Conservation (phyloP, 2,888 invertebrate genomes). For the Halocaridina rubra region DNA sequence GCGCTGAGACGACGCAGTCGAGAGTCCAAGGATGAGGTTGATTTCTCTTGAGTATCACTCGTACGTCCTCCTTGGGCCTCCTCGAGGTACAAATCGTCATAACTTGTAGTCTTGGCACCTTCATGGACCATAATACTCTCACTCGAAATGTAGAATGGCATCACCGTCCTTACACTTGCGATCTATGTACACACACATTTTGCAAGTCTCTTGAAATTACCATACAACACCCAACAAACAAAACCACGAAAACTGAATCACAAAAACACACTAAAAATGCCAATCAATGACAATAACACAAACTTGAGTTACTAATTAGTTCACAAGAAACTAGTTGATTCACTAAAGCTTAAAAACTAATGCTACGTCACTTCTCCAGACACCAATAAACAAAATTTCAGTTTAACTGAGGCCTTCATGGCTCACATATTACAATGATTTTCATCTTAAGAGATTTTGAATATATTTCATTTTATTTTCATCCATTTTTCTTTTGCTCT, state of each 20-base stretch:
- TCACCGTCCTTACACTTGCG: not conserved
- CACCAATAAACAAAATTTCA: not conserved
- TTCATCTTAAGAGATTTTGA: too few species aligned
- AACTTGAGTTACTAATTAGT: not conserved
- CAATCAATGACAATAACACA: not conserved
- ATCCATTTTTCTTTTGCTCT: too few species aligned
- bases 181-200: not conserved
- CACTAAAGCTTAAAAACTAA: not conserved
- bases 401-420: not conserved
- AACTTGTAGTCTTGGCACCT: conserved; percentile 42
- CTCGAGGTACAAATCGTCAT: conserved; percentile 41
- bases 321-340: not conserved
- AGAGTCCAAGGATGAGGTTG: conserved; percentile 20
- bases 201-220: too few species aligned
- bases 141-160: not conserved
- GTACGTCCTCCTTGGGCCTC: not conserved
- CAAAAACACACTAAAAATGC: not conserved
- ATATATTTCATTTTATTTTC: too few species aligned
- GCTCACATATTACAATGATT: too few species aligned
- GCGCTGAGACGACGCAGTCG: conserved; percentile 26
- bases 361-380: not conserved
- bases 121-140: conserved; percentile 38
- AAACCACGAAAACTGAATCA: not conserved
- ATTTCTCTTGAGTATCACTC: not conserved
- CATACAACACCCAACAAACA: not conserved